Evolutionary conservation across 2,888 invertebrate genomes (phyloP).

Genomic region (Poecilus cupreus): DNA sequence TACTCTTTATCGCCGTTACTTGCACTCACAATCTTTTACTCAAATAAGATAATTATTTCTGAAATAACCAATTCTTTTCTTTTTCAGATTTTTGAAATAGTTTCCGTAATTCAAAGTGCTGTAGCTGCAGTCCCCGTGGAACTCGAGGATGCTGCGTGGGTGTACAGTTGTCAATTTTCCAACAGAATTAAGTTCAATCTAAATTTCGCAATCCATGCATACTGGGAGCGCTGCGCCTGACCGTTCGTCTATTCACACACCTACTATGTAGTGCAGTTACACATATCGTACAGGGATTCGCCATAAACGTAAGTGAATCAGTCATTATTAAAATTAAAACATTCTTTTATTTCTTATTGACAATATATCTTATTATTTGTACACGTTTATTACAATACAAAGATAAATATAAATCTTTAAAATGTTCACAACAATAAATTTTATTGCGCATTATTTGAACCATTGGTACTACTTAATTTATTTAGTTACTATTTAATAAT

Average conservation of each 20-base stretch:
- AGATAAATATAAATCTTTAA: too few species aligned
- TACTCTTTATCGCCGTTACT: not conserved
- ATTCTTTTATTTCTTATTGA: too few species aligned
- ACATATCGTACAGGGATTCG: not conserved
- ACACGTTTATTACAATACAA: too few species aligned
- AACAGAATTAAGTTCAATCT: slow-evolving; percentile 68
- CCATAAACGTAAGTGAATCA: too few species aligned
- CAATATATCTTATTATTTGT: too few species aligned
- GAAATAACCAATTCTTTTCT: too few species aligned
- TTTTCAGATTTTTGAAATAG: too few species aligned
- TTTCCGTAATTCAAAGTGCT: not conserved
- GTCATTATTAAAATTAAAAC: too few species aligned
- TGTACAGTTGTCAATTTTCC: slow-evolving; percentile 69
- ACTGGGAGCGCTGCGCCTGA: not conserved
- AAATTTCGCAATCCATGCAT: slow-evolving; percentile 62
- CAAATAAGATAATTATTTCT: not conserved
- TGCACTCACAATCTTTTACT: not conserved
- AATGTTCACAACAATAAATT: too few species aligned
- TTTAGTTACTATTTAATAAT: too few species aligned
- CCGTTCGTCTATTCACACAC: not conserved
- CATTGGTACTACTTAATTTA: too few species aligned
- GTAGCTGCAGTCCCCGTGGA: slow-evolving; percentile 67
- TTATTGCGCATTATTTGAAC: too few species aligned
- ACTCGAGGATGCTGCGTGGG: slow-evolving; percentile 68
- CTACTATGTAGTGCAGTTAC: not conserved